Base-by-base conservation (phyloP, 2,113 vertebrate species). In the Theropithecus gelada region DNA sequence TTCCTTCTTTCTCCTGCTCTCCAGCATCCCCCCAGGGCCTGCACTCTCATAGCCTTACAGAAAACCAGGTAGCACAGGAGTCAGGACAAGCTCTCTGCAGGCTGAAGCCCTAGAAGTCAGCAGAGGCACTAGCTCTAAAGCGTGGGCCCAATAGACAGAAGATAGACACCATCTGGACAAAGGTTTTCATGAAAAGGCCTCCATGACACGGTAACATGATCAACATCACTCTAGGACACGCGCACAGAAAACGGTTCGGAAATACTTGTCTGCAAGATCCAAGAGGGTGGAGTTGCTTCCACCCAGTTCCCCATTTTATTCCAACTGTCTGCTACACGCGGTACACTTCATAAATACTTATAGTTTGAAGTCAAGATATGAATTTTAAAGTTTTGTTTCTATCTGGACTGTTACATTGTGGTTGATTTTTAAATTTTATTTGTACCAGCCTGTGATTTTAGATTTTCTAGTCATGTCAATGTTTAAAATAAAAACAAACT, bases 401-500 rank as follows among this genome's bases (percentile, higher is more conserved):
- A 1, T 55, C 18, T 87, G 72, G 8, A 22, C 40, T 27, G 55
- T 16, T 78, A 40, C 3, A 78, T 55, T 86, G 55, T 9, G 20
- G 22, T 23, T 23, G 13, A 35, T 43, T 68, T 68, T 48, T 30
- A 52, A 61, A 30, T 59, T 84, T 93, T 72, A 3, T 30, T 22
- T 61, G 11, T 50, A 64, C 6, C 0, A 14, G 43, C 38, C 43
- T 40, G 35, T 59, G 0, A 12, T 81, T 70, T 22, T 23, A 52
- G 9, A 72, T 43, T 81, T 64, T 79, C 22, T 94, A 7, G 48
- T 75, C 9, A 38, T 45, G 11, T 38, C 27, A 61, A 27, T n/a
- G 22, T 94, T 94, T 75, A 75, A 45, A 87, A 73, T 57, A 64
- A 13, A 43, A 79, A n/a, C 22, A 80, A 81, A 30, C 10, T 45